Percentiles rank a stretch among this genome's conserved stretches.
phyloP scores from a whole-genome alignment of 2,888 invertebrate genomes.

The Cepaea hortensis region DNA sequence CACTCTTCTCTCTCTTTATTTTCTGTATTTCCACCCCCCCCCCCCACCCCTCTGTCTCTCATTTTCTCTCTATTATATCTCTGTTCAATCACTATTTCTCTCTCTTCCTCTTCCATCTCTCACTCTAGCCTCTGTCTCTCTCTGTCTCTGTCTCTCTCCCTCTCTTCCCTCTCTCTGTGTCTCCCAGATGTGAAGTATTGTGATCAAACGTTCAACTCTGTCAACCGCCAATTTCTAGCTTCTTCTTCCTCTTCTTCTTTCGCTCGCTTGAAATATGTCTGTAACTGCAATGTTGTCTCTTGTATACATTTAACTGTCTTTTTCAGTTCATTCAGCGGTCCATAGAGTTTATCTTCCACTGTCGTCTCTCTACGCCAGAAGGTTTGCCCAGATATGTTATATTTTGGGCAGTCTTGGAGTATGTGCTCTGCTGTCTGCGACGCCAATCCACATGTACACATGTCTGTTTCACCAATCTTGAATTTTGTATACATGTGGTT shows the following conservation, averaged over 20 bases:
- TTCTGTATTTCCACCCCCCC: no score
- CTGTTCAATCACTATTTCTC: no score
- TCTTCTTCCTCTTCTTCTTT: not conserved
- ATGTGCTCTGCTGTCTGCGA: not conserved
- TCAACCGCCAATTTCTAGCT: no score
- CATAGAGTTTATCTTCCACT: not conserved
- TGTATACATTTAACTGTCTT: conserved; percentile 3
- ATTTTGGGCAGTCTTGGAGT: not conserved
- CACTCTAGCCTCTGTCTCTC: no score
- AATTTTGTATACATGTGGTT: conserved; percentile 18
- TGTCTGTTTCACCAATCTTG: conserved; percentile 4
- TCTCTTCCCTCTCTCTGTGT: no score
- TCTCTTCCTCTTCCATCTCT: no score
- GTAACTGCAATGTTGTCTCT: conserved; percentile 1
- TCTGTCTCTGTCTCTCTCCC: no score
- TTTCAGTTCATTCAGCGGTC: not conserved
- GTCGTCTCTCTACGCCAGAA: not conserved
- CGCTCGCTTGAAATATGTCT: conserved; percentile 16
- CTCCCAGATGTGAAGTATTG: no score
- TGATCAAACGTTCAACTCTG: no score
- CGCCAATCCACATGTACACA: conserved; percentile 5
- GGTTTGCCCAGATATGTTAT: not conserved
- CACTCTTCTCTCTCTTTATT: no score
- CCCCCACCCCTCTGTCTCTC: no score
- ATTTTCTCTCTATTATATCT: no score